Evolutionary conservation across 92 coral and sea anemone species (phyloP).

Genomic region (Hydrozoanthus gracilis): DNA sequence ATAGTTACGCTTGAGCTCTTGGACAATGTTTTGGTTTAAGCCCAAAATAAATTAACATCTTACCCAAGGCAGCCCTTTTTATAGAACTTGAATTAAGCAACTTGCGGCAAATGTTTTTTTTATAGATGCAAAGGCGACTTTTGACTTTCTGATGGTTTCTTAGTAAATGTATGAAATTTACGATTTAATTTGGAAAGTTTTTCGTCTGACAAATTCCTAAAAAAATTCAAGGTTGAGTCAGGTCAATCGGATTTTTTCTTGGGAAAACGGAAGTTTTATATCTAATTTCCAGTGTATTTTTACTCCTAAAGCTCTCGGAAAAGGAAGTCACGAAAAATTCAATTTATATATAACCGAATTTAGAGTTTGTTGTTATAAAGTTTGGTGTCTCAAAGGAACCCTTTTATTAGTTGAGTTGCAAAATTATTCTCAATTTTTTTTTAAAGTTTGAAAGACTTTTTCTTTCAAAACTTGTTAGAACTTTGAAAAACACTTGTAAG

Average conservation of each 20-base stretch:
- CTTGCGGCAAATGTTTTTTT: conserved; percentile 24
- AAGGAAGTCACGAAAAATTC: conserved; percentile 6
- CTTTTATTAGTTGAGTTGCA: neutral
- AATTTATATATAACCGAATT: neutral
- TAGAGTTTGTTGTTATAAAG: neutral
- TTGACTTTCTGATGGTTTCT: no score
- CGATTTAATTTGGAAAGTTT: no score
- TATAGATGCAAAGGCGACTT: neutral
- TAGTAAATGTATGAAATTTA: no score
- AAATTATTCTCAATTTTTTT: neutral
- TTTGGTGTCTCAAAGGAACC: neutral
- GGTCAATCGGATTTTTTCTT: neutral
- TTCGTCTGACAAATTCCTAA: no score
- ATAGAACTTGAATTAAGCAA: conserved; percentile 14
- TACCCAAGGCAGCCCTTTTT: conserved; percentile 30
- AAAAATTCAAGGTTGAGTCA: neutral
- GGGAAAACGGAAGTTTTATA: conserved; percentile 33
- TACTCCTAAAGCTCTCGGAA: conserved; percentile 3
- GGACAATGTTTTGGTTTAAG: conserved; percentile 24
- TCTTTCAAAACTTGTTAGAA: no score
- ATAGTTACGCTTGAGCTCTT: neutral
- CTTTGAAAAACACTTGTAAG: no score
- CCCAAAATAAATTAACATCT: conserved; percentile 31
- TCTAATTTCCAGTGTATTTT: conserved; percentile 18
- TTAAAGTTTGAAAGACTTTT: no score